phyloP scores from a whole-genome alignment of 2,113 vertebrate species.

The Dasyprocta punctata region DNA sequence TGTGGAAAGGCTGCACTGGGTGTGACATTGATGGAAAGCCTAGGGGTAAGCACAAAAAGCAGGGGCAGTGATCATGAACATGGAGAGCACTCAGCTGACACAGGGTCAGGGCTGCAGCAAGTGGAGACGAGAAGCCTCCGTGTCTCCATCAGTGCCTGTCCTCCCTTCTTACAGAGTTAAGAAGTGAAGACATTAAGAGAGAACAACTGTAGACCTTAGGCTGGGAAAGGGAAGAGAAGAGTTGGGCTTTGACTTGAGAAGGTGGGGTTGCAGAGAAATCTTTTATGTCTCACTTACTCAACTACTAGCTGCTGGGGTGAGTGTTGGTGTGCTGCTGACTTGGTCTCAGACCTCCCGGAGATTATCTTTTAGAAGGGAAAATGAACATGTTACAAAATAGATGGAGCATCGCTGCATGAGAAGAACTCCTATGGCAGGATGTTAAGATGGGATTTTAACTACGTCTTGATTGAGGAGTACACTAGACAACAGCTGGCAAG shows the following conservation, averaged over 20 bases:
- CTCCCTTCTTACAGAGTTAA: neutral
- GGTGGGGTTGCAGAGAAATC: neutral
- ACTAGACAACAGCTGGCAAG: neutral
- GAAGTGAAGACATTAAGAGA: neutral
- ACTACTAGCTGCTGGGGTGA: too few species aligned
- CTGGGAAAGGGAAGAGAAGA: neutral
- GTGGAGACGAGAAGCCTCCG: neutral
- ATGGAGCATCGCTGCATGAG: neutral
- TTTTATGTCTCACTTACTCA: neutral
- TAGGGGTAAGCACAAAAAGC: neutral
- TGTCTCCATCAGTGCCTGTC: neutral
- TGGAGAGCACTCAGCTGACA: neutral
- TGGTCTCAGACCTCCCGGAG: neutral
- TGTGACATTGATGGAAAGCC: neutral
- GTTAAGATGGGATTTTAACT: neutral
- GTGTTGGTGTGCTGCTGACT: neutral
- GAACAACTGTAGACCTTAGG: neutral
- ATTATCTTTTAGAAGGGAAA: neutral
- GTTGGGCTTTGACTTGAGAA: neutral
- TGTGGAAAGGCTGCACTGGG: neutral
- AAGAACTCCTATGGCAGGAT: neutral
- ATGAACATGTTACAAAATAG: neutral
- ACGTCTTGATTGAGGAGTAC: neutral
- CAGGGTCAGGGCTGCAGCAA: neutral
- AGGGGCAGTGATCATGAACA: neutral